These are phyloP conservation scores for Bombus confusus DNA, from an alignment of 1,140 invertebrate genomes.

Conservation along the genomic window DNA sequence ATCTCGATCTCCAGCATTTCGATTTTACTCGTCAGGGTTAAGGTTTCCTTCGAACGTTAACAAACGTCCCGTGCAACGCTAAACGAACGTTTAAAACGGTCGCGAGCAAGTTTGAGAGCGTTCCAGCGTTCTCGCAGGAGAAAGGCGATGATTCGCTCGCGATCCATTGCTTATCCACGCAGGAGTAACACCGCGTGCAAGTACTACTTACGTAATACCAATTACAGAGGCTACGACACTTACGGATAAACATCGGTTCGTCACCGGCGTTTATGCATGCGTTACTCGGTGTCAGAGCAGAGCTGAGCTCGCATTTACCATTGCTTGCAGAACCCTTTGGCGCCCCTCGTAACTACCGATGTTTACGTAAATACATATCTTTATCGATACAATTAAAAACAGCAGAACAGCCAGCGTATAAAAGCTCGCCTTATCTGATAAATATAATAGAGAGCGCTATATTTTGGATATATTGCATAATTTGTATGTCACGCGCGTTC, in stretches of 20 bases:
- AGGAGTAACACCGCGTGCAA: slow-evolving; percentile 42
- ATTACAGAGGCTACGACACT: slow-evolving; percentile 58
- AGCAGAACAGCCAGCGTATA: neutral
- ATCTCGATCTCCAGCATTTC: neutral
- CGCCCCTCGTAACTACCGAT: slow-evolving; percentile 30
- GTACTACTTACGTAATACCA: slow-evolving; percentile 72
- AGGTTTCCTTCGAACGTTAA: neutral
- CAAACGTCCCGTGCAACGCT: neutral
- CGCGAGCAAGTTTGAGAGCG: neutral
- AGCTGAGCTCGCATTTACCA: slow-evolving; percentile 50
- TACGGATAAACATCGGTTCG: slow-evolving; percentile 57
- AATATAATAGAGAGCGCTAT: accelerated
- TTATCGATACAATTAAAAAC: neutral
- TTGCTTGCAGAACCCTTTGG: slow-evolving; percentile 33
- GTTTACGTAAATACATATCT: neutral
- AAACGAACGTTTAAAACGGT: too few relatives aligned
- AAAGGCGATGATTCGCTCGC: slow-evolving; percentile 75
- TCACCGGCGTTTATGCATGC: slow-evolving; percentile 57
- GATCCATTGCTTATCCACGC: slow-evolving; percentile 58
- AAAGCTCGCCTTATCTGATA: too few relatives aligned
- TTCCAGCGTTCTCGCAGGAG: slow-evolving; percentile 40
- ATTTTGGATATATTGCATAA: too few relatives aligned
- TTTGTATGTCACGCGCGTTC: too few relatives aligned
- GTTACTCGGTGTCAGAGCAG: slow-evolving; percentile 18
- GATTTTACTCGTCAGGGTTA: slow-evolving; percentile 1